Conservation (phyloP, 2,888 invertebrate genomes). For the Ganaspis brasiliensis region DNA sequence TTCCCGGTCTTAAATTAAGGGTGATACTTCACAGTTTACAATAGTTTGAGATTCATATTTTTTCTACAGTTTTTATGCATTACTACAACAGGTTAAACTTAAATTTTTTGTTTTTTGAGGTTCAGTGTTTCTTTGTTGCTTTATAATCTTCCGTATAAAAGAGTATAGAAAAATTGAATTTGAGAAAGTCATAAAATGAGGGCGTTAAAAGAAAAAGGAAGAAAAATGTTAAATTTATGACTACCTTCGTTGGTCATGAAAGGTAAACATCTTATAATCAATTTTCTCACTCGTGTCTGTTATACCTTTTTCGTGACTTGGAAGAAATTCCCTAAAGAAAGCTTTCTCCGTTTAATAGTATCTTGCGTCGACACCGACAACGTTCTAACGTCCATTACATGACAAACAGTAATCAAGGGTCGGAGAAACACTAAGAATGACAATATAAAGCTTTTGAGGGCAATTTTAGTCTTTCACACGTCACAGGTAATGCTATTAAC, state of each 20-base stretch:
- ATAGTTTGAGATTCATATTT: too few species aligned
- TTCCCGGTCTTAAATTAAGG: too few species aligned
- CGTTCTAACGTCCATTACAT: slow-evolving; percentile 12
- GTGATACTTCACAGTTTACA: too few species aligned
- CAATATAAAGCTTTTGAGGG: slow-evolving; percentile 12
- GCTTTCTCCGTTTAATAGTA: neutral
- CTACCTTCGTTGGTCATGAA: slow-evolving; percentile 20
- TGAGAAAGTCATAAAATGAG: slow-evolving; percentile 15
- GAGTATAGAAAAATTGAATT: slow-evolving; percentile 3
- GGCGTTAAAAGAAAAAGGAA: neutral
- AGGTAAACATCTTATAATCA: slow-evolving; percentile 37
- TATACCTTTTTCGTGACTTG: slow-evolving; percentile 24
- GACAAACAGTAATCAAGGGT: slow-evolving; percentile 22
- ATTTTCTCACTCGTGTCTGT: slow-evolving; percentile 19
- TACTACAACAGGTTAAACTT: too few species aligned
- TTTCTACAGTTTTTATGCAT: too few species aligned
- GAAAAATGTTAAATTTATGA: slow-evolving; percentile 20
- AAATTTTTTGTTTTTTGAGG: too few species aligned
- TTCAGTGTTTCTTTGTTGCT: too few species aligned
- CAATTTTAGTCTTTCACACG: slow-evolving; percentile 6
- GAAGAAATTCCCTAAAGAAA: slow-evolving; percentile 21
- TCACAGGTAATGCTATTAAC: neutral
- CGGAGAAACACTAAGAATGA: slow-evolving; percentile 10
- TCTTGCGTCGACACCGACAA: neutral
- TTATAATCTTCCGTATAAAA: too few species aligned